Base-by-base conservation (phyloP, 2,888 invertebrate species). In the Melieria crassipennis region DNA sequence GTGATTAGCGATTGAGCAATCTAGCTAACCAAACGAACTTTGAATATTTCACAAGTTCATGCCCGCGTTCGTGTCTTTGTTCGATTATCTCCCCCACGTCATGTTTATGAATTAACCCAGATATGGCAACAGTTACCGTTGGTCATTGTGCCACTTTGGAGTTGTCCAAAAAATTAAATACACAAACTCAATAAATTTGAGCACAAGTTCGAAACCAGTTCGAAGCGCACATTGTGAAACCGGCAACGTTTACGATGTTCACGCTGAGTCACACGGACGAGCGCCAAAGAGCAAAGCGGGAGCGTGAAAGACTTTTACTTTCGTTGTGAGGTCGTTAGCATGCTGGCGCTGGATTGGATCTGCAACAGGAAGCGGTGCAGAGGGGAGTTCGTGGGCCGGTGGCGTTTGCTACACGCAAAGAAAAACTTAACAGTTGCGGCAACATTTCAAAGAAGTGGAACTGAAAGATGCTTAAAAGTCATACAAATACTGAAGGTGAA, bases 101-200 rank as follows among this genome's bases (percentile, higher is more conserved):
- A 56, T 55, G 66, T 58, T 47, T 30, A 56, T 45, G 63, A 73
- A 65, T 69, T 72, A 70, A 74, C 73, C 64, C 66, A 73, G 69
- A 76, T 73, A 65, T 65, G 75, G 66, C 74, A 70, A 69, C 67
- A 65, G 70, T 66, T 76, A 75, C 13, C 72, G 65, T 30, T 83
- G 82, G 82, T 83, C 84, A 84, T 82, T 80, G 84, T 84, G 79
- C 84, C 76, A 84, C 78, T 83, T 81, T 78, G 69, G 48, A 16
- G 56, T 11, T 52, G 60, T 50, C 48, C 60, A 43, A 61, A 60
- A 67, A 52, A 67, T 67, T 52, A 67, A 67, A 47, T 60, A 50
- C 61, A 61, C 60, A 67, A 60, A 63, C 62, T 69, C 42, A 52
- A 47, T 50, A 63, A 56, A 69, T 69, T 69, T 56, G 47, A 62